These are phyloP conservation scores for Emmelina monodactyla DNA, from an alignment of 2,888 invertebrate genomes.

Conservation along the genomic window DNA sequence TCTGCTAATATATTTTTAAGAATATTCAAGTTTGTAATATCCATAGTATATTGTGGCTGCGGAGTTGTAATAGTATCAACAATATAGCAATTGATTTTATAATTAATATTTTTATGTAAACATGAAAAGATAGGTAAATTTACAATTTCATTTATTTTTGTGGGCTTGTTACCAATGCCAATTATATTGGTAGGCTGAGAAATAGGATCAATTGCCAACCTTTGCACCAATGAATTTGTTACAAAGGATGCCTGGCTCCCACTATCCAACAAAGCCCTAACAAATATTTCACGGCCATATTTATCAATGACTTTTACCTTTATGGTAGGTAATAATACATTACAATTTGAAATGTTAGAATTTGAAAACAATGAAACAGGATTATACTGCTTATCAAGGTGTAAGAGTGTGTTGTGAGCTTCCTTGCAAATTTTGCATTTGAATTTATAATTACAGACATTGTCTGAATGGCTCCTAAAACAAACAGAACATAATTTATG, in stretches of 20 bases:
- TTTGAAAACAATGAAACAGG: conserved; percentile 8
- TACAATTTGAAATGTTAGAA: conserved; percentile 1
- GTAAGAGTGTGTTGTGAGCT: conserved; percentile 5
- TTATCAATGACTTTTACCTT: conserved; percentile 9
- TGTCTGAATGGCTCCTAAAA: conserved; percentile 9
- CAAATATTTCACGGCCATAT: conserved; percentile 9
- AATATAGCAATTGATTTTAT: conserved; percentile 9
- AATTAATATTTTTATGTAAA: conserved; percentile 6
- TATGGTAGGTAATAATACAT: conserved; percentile 13
- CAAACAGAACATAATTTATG: conserved; percentile 10
- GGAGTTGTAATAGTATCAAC: conserved; percentile 8
- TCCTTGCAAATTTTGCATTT: conserved; percentile 12
- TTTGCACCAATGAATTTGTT: conserved; percentile 5
- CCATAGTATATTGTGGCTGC: conserved; percentile 7
- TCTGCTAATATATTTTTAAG: conserved; percentile 9
- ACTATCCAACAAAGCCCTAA: conserved; percentile 11
- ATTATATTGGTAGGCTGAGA: conserved; percentile 7
- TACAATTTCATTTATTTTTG: conserved; percentile 9
- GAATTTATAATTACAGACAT: conserved; percentile 10
- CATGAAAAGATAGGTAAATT: conserved; percentile 3
- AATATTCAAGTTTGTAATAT: conserved; percentile 3
- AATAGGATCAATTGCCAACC: conserved; percentile 4
- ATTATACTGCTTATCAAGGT: conserved; percentile 3
- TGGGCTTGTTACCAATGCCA: conserved; percentile 9
- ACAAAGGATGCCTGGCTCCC: conserved; percentile 11